Evolutionary conservation across 1,140 invertebrate species (phyloP).

Genomic region (Drosophila persimilis): DNA sequence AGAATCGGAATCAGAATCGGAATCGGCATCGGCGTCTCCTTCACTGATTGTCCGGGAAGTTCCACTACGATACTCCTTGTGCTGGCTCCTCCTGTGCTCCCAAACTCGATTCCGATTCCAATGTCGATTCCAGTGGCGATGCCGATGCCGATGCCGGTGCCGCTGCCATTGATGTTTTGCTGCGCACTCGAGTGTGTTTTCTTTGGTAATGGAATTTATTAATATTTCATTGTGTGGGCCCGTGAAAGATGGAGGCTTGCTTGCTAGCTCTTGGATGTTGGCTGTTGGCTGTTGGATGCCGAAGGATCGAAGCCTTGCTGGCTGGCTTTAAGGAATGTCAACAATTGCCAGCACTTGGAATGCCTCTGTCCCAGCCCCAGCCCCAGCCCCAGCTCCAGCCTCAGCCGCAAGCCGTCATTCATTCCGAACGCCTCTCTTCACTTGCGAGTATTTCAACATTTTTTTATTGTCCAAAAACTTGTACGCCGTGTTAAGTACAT

Average conservation of each 20-base stretch:
- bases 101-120: slow-evolving; percentile 3
- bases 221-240: slow-evolving; percentile 77
- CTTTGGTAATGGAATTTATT: slow-evolving; percentile 81
- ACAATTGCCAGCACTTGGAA: slow-evolving; percentile 66
- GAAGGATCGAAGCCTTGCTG: slow-evolving; percentile 34
- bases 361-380: slow-evolving; percentile 25
- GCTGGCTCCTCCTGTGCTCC: slow-evolving; percentile 1
- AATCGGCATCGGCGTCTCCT: slow-evolving; percentile 42
- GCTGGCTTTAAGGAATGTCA: slow-evolving; percentile 68
- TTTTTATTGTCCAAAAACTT: slow-evolving; percentile 4
- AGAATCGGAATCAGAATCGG: slow-evolving; percentile 37
- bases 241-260: slow-evolving; percentile 10
- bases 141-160: slow-evolving; percentile 6
- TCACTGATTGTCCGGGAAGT: slow-evolving; percentile 51
- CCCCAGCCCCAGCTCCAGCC: slow-evolving; percentile 5
- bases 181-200: slow-evolving; percentile 80
- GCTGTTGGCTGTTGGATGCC: neutral
- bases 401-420: neutral
- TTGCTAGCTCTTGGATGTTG: slow-evolving; percentile 10
- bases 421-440: neutral
- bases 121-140: slow-evolving; percentile 11
- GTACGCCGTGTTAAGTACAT: slow-evolving; percentile 34
- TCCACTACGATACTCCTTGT: slow-evolving; percentile 3
- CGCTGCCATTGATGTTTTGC: slow-evolving; percentile 73
- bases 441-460: slow-evolving; percentile 10